Evolutionary conservation across 2,113 vertebrate species (phyloP).

Genomic region (Tragelaphus strepsiceros): DNA sequence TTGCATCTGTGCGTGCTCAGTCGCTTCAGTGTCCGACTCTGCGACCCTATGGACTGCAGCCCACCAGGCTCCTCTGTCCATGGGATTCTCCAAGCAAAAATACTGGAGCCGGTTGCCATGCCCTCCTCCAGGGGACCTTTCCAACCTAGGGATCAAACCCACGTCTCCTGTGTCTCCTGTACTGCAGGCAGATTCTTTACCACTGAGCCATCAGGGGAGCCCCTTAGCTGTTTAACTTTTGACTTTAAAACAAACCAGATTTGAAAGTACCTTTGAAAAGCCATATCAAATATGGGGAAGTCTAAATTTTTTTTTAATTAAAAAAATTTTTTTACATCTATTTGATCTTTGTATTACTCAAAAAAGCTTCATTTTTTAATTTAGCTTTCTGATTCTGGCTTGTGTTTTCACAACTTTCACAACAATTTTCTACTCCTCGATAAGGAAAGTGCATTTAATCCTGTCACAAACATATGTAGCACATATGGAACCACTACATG

Average conservation of each 20-base stretch:
- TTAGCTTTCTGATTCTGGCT: background rate
- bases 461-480: background rate
- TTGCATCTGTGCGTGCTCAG: background rate
- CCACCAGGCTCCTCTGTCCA: background rate
- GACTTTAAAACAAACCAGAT: background rate
- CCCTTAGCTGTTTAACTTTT: background rate
- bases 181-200: background rate
- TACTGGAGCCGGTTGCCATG: background rate
- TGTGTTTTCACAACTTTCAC: background rate
- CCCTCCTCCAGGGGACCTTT: background rate
- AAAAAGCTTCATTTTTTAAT: background rate
- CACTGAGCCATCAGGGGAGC: background rate
- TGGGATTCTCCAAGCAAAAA: background rate
- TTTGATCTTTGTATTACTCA: background rate
- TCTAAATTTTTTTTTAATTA: background rate
- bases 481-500: background rate
- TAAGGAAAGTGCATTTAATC: background rate
- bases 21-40: background rate
- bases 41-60: background rate
- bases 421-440: background rate
- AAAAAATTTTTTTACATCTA: background rate
- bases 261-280: background rate
- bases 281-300: background rate
- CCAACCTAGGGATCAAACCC: background rate
- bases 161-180: background rate